phyloP scores from a whole-genome alignment of 2,888 invertebrate species.

The Trachelus stipa region DNA sequence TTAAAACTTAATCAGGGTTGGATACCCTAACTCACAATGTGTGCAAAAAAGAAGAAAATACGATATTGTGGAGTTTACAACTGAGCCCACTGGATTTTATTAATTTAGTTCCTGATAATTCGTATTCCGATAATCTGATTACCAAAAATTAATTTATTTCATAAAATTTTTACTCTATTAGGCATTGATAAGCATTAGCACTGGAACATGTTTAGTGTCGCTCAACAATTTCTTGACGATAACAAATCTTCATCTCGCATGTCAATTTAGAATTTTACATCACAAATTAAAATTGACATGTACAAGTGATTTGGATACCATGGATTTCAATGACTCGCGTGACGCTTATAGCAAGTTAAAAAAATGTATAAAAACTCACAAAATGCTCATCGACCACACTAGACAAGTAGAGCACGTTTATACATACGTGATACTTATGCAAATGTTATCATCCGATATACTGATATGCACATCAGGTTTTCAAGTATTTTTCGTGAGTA shows the following conservation, averaged over 20 bases:
- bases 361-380: constrained; percentile 29
- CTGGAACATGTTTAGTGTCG: neutral
- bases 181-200: no score
- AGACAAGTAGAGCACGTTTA: constrained; percentile 13
- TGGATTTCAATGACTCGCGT: no score
- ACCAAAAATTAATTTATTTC: no score
- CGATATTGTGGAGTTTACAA: neutral
- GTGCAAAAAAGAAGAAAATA: neutral
- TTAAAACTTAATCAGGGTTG: no score
- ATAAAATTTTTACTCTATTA: no score
- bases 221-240: constrained; percentile 40
- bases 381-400: constrained; percentile 29
- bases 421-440: constrained; percentile 10
- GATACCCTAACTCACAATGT: no score
- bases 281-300: constrained; percentile 29
- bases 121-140: constrained; percentile 27
- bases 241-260: constrained; percentile 34
- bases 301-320: constrained; percentile 2
- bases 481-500: no score
- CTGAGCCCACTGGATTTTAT: constrained; percentile 44
- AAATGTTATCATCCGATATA: constrained; percentile 15
- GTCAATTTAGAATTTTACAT: constrained; percentile 45
- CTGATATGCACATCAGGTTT: neutral
- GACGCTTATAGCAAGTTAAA: neutral
- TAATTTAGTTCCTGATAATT: no score